These are phyloP conservation scores for Mormyrus lacerda DNA, from an alignment of 2,113 vertebrate species.

Conservation along the genomic window DNA sequence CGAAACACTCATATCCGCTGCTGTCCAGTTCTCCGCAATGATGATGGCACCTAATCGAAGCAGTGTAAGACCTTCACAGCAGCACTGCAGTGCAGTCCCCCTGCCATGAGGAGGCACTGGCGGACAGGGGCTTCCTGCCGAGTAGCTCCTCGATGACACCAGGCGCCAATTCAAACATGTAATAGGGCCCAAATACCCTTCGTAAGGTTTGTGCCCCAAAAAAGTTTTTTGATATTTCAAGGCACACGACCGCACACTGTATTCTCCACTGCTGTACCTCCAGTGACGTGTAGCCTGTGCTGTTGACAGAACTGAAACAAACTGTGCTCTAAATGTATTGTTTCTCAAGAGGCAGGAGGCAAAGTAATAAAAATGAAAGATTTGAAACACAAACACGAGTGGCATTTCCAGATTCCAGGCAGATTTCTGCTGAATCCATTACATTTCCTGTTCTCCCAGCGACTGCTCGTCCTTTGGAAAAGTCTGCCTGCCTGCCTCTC, in stretches of 20 bases:
- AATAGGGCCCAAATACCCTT: neutral
- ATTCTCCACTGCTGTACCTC: neutral
- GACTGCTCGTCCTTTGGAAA: neutral
- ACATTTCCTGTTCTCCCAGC: neutral
- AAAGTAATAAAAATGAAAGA: slow-evolving; percentile 1
- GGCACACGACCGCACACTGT: slow-evolving; percentile 6
- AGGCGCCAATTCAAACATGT: neutral
- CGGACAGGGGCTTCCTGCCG: neutral
- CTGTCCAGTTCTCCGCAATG: neutral
- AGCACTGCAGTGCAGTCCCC: neutral
- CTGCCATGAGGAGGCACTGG: neutral
- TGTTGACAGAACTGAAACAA: slow-evolving; percentile 8
- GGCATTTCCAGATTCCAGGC: slow-evolving; percentile 3
- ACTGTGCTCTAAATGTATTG: neutral
- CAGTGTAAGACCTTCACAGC: neutral
- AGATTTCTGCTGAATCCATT: slow-evolving; percentile 2
- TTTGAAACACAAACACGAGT: neutral
- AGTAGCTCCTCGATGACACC: slow-evolving; percentile 26
- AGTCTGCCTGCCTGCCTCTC: neutral
- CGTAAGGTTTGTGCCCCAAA: slow-evolving; percentile 34
- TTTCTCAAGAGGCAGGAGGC: neutral
- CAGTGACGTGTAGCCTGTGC: neutral
- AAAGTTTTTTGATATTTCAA: slow-evolving; percentile 31
- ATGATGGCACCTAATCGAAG: neutral
- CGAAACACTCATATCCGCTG: neutral